Evolutionary conservation across 2,113 vertebrate genomes (phyloP).

Genomic region (Oryzias melastigma): DNA sequence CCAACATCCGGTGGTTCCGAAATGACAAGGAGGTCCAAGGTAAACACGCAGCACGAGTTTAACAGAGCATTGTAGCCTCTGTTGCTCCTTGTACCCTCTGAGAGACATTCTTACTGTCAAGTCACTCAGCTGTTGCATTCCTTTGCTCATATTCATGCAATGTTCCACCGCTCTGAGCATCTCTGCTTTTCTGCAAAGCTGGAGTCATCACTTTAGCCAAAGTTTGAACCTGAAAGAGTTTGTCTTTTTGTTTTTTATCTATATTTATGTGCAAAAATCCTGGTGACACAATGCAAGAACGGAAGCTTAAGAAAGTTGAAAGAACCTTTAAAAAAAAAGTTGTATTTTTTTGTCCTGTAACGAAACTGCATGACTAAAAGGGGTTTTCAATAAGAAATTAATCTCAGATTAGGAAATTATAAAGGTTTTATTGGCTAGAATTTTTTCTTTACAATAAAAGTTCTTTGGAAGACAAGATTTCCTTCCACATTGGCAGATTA

Average conservation of each 20-base stretch:
- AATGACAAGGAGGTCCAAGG: slow-evolving; percentile 98
- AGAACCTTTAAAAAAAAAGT: too few relatives aligned
- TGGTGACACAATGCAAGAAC: neutral
- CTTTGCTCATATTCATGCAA: slow-evolving; percentile 35
- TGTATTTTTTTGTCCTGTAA: too few relatives aligned
- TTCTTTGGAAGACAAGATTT: too few relatives aligned
- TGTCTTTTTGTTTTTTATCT: slow-evolving; percentile 28
- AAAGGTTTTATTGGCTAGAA: too few relatives aligned
- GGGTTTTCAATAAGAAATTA: too few relatives aligned
- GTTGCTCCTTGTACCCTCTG: slow-evolving; percentile 14
- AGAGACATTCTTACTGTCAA: slow-evolving; percentile 37
- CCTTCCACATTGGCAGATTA: too few relatives aligned
- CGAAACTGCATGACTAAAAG: too few relatives aligned
- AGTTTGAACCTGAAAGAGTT: slow-evolving; percentile 11
- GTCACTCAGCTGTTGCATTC: slow-evolving; percentile 23
- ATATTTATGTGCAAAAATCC: slow-evolving; percentile 20
- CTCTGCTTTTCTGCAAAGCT: slow-evolving; percentile 32
- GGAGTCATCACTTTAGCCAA: slow-evolving; percentile 35
- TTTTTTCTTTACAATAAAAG: too few relatives aligned
- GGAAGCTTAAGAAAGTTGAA: too few relatives aligned
- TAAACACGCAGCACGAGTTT: slow-evolving; percentile 60
- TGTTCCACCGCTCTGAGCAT: slow-evolving; percentile 12
- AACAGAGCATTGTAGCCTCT: slow-evolving; percentile 26
- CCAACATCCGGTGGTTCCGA: slow-evolving; percentile 94
- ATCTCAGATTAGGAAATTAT: too few relatives aligned